These are phyloP conservation scores for Drosophila suboccidentalis DNA, from an alignment of 2,888 invertebrate genomes.

Conservation along the genomic window DNA sequence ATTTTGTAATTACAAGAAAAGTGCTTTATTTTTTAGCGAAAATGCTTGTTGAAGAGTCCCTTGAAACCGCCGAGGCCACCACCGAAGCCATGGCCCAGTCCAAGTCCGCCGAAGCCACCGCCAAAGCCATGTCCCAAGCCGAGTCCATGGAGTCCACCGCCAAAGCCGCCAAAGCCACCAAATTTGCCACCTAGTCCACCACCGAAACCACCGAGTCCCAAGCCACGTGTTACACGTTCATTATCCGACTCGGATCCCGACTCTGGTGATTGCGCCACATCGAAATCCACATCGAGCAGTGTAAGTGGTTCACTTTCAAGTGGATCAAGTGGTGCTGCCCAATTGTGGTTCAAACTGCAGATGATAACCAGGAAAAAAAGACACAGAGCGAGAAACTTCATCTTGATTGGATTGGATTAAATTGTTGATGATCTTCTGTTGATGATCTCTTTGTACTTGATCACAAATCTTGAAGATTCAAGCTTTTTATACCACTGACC, in stretches of 20 bases:
- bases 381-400: constrained; percentile 51
- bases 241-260: constrained; percentile 30
- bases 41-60: constrained; percentile 72
- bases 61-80: constrained; percentile 76
- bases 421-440: constrained; percentile 26
- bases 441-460: constrained; percentile 53
- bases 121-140: constrained; percentile 54
- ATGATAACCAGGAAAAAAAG: constrained; percentile 44
- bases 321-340: constrained; percentile 53
- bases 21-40: constrained; percentile 32
- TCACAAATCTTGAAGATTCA: constrained; percentile 39
- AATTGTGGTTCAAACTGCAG: constrained; percentile 30
- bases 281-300: constrained; percentile 68
- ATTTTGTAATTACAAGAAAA: neutral
- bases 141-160: constrained; percentile 56
- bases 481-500: constrained; percentile 55
- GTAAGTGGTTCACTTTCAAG: constrained; percentile 51
- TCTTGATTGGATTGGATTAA: constrained; percentile 13
- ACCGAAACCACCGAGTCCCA: constrained; percentile 65
- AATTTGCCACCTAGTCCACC: constrained; percentile 51
- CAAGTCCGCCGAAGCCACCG: constrained; percentile 49
- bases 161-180: constrained; percentile 59
- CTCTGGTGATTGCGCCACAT: constrained; percentile 36
- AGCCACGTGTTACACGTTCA: constrained; percentile 66
- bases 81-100: constrained; percentile 50